Conservation (phyloP, 2,888 invertebrate genomes). For the Drepana falcataria region DNA sequence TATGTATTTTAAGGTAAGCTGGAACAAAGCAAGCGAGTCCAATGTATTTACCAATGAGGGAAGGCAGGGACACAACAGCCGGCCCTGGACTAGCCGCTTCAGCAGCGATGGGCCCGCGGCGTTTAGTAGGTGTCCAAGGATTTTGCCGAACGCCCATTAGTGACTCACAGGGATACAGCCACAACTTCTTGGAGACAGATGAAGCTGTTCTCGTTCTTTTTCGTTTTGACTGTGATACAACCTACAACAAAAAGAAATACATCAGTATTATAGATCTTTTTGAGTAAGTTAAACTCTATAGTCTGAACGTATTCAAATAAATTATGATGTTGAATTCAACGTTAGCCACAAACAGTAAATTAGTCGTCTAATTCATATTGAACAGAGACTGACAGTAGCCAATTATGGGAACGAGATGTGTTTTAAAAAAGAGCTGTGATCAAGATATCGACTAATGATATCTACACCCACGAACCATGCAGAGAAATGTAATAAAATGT, state of each 20-base stretch:
- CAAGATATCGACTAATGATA: too few species aligned
- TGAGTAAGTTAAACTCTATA: background rate
- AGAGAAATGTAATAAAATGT: too few species aligned
- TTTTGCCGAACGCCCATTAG: slow-evolving; percentile 86
- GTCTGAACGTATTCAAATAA: too few species aligned
- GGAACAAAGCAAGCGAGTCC: background rate
- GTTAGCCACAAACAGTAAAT: too few species aligned
- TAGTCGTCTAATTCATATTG: too few species aligned
- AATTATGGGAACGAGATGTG: too few species aligned
- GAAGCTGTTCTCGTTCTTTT: slow-evolving; percentile 28
- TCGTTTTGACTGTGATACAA: slow-evolving; percentile 5
- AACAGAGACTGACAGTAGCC: too few species aligned
- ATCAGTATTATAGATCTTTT: background rate
- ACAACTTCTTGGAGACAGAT: slow-evolving; percentile 30
- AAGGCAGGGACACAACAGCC: slow-evolving; percentile 89
- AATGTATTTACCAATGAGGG: slow-evolving; percentile 84
- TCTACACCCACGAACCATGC: too few species aligned
- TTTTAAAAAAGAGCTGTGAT: too few species aligned
- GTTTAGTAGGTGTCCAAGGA: slow-evolving; percentile 93
- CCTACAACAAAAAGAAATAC: slow-evolving; percentile 4
- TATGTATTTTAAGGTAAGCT: too few species aligned
- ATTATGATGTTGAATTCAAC: too few species aligned
- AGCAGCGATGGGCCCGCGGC: slow-evolving; percentile 92
- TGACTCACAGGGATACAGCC: slow-evolving; percentile 41
- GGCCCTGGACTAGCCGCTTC: slow-evolving; percentile 93